These are phyloP conservation scores for Ammodytes dubius DNA, from an alignment of 2,113 vertebrate genomes.

Conservation along the genomic window DNA sequence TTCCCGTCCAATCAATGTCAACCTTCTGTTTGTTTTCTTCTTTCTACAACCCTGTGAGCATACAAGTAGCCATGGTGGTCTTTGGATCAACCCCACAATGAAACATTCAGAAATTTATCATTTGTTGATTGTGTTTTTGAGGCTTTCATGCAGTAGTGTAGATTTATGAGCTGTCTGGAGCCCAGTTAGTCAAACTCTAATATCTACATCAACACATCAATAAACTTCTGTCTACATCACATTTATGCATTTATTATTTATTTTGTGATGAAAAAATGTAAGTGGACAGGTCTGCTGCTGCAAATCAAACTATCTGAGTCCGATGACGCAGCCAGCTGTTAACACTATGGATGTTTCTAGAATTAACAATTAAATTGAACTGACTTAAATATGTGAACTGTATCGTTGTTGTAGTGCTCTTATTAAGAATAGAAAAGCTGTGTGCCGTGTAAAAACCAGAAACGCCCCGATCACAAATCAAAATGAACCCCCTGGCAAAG, in stretches of 20 bases:
- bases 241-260: not conserved
- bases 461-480: not conserved
- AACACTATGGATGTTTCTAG: not conserved
- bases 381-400: not conserved
- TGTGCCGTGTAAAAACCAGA: not conserved
- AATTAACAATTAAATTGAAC: not conserved
- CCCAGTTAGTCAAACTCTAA: not conserved
- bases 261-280: not conserved
- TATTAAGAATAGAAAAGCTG: not conserved
- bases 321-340: not conserved
- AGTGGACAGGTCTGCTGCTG: not conserved
- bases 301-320: slow-evolving; percentile 2
- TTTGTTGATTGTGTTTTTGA: not conserved
- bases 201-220: not conserved
- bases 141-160: not conserved
- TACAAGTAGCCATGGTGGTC: not conserved
- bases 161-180: not conserved
- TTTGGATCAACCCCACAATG: not conserved
- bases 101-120: not conserved
- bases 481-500: not conserved
- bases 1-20: not conserved
- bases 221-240: not conserved
- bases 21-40: not conserved
- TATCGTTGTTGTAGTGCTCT: not conserved
- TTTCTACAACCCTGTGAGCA: not conserved